Evolutionary conservation across 2,888 invertebrate genomes (phyloP).

Genomic region (Drosophila cognata): DNA sequence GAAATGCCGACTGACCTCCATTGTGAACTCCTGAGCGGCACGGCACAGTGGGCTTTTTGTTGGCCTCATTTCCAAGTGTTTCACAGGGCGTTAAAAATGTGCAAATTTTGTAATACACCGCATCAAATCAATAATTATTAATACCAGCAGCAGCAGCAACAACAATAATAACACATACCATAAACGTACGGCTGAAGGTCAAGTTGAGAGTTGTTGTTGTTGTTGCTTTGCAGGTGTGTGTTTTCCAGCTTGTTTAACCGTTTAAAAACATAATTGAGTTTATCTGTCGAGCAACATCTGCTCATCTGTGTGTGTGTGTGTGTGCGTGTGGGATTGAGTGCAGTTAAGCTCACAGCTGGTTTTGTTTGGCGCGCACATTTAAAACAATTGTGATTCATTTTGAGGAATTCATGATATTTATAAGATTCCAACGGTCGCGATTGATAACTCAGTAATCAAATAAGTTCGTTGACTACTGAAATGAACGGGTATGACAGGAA

Average conservation of each 20-base stretch:
- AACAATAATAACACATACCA: slow-evolving; percentile 17
- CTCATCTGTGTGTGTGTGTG: background rate
- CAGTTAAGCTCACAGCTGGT: background rate
- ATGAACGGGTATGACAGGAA: background rate
- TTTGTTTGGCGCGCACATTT: background rate
- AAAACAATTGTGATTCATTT: background rate
- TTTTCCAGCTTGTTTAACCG: slow-evolving; percentile 40
- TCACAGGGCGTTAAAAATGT: slow-evolving; percentile 44
- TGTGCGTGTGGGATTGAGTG: slow-evolving; percentile 3
- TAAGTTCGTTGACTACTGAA: background rate
- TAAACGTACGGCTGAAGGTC: slow-evolving; percentile 46
- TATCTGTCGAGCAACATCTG: slow-evolving; percentile 34
- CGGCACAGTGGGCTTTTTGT: slow-evolving; percentile 18
- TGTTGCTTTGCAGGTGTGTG: slow-evolving; percentile 26
- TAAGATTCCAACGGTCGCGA: background rate
- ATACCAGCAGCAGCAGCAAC: slow-evolving; percentile 2
- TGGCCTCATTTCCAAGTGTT: slow-evolving; percentile 37
- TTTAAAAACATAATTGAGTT: slow-evolving; percentile 58
- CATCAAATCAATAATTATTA: slow-evolving; percentile 46
- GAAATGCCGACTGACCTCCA: slow-evolving; percentile 23
- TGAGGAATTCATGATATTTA: background rate
- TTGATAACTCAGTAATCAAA: background rate
- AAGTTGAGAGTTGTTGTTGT: slow-evolving; percentile 44
- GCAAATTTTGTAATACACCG: slow-evolving; percentile 41
- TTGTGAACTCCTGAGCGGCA: slow-evolving; percentile 14